Evolutionary conservation across 2,113 vertebrate species (phyloP), one percentile per base, ranked within the genome.

Genomic region (Pterophyllum scalare): DNA sequence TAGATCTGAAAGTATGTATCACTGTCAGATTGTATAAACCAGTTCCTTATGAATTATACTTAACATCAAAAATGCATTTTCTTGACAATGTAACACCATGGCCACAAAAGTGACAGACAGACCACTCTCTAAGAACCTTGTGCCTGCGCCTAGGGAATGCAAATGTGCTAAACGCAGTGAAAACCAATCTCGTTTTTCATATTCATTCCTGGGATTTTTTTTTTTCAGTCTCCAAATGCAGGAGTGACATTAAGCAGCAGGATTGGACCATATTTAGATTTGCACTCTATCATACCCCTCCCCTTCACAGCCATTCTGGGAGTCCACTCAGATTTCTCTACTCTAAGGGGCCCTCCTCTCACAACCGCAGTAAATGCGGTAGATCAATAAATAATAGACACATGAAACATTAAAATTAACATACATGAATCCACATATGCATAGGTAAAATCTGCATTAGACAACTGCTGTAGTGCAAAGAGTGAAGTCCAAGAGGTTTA

Each of bases 171-270:
- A 92, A 93, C 88, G 92, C 81, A 87, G 90, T 92, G 90, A 91
- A 94, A 95, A 93, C 88, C 93, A 94, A 93, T 94, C 92, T 94
- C 43, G 40, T 89, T 90, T 93, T 93, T 92, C 77, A 92, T 90
- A 93, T 94, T 94, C 89, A 93, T 93, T 87, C 85, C 91, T 86
- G 84, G 88, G 93, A 93, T 92, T 94, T 93, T 92, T 10, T 28
- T 33, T 38, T 86, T 82, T 59, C 77, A 19, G 83, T 88, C 86
- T 92, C 86, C 90, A 83, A 91, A 93, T 93, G 94, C 84, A 88
- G 72, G 82, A 92, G 82, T 94, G 94, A 95, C 93, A 92, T 94
- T 95, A 94, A 94, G 88, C 88, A 86, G 91, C 79, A 85, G 91
- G 83, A 93, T 89, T 79, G 84, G 80, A 61, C 87, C 79, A 75